These are phyloP conservation scores for Acleris emargana DNA, from an alignment of 2,888 invertebrate species.

Conservation along the genomic window DNA sequence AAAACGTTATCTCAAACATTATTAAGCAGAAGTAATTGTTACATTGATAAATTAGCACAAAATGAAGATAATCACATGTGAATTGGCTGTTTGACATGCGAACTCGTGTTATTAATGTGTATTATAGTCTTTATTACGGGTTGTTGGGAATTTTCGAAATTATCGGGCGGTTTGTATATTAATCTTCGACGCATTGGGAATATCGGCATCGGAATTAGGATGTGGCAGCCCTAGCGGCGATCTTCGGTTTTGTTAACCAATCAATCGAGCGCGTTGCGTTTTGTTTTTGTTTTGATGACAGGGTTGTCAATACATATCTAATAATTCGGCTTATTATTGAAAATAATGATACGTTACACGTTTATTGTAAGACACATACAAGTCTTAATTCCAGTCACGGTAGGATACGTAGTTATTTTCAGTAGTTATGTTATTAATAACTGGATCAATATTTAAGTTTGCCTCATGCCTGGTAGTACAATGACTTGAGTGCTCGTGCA, in stretches of 20 bases:
- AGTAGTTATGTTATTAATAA: no score
- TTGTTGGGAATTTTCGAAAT: conserved; percentile 79
- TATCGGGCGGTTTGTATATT: conserved; percentile 76
- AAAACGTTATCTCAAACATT: not conserved
- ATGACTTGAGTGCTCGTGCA: no score
- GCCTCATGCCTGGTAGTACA: no score
- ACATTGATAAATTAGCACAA: conserved; percentile 74
- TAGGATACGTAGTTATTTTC: no score
- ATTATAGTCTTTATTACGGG: conserved; percentile 62
- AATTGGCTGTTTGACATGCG: conserved; percentile 79
- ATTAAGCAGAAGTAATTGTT: conserved; percentile 52
- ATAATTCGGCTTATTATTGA: not conserved
- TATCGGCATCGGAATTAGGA: conserved; percentile 37
- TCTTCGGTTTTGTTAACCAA: conserved; percentile 27
- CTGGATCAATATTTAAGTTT: no score
- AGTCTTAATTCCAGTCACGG: no score
- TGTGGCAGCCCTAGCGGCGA: conserved; percentile 38
- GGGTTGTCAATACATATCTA: conserved; percentile 15
- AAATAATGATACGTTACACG: no score
- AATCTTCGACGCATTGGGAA: conserved; percentile 54
- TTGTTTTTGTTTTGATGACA: conserved; percentile 12
- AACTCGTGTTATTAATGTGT: conserved; percentile 77
- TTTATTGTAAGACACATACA: no score
- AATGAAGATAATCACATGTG: conserved; percentile 78
- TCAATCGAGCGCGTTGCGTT: conserved; percentile 25